These are phyloP conservation scores for Spheniscus mendiculus DNA, from an alignment of 2,113 vertebrate genomes.

Conservation along the genomic window DNA sequence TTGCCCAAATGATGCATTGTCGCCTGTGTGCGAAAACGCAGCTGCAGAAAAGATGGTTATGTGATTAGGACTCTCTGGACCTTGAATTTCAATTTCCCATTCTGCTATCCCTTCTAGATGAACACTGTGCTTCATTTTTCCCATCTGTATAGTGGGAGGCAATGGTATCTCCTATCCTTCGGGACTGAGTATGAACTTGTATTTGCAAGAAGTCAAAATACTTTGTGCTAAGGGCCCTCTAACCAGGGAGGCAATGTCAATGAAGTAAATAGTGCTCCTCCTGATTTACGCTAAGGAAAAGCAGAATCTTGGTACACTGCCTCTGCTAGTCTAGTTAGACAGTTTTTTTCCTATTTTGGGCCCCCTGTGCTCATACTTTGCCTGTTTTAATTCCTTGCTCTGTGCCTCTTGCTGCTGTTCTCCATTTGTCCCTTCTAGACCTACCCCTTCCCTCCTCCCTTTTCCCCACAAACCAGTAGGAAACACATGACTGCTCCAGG, in stretches of 20 bases:
- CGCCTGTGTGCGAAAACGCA: not conserved
- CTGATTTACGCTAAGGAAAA: not conserved
- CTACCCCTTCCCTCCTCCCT: not conserved
- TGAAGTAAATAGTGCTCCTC: not conserved
- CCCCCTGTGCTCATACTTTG: not conserved
- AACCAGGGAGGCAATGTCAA: not conserved
- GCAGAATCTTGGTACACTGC: not conserved
- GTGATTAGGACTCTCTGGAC: not conserved
- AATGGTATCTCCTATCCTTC: not conserved
- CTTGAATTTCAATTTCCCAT: not conserved
- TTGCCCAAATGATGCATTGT: not conserved
- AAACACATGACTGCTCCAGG: not conserved
- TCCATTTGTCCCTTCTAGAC: not conserved
- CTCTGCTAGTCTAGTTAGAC: not conserved
- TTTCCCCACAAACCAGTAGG: not conserved
- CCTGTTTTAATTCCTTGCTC: not conserved
- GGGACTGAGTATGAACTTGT: not conserved
- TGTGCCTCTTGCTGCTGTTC: not conserved
- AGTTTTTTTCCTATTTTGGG: not conserved
- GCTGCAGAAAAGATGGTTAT: not conserved
- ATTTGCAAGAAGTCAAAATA: not conserved
- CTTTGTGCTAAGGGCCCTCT: accelerated
- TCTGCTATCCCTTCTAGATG: not conserved
- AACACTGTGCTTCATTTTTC: not conserved
- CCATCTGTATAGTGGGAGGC: not conserved